Evolutionary conservation across 2,888 invertebrate genomes (phyloP).

Genomic region (Amblyteles armatorius): DNA sequence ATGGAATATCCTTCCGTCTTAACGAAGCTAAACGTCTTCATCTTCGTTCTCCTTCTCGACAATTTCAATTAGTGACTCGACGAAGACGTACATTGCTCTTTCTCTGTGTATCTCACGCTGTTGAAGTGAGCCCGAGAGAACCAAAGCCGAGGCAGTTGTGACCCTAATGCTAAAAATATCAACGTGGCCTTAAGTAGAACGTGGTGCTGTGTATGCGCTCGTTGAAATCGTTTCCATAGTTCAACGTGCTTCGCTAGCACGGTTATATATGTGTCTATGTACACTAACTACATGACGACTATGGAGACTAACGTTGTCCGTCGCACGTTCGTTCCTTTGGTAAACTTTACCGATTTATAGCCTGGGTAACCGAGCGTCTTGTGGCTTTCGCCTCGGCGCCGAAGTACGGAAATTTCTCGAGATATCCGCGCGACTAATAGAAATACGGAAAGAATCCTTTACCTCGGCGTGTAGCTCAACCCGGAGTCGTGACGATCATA

Average conservation of each 20-base stretch:
- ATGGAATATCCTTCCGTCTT: conserved; percentile 43
- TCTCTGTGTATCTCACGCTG: conserved; percentile 20
- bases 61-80: conserved; percentile 54
- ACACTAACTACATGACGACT: not conserved
- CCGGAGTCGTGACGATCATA: conserved; percentile 31
- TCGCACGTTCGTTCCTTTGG: conserved; percentile 34
- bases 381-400: conserved; percentile 31
- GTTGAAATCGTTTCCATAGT: conserved; percentile 80
- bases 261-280: conserved; percentile 18
- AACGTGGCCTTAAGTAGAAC: conserved; percentile 78
- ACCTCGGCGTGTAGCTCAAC: not conserved
- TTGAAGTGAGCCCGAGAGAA: conserved; percentile 63
- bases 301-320: not conserved
- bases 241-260: conserved; percentile 63
- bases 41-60: conserved; percentile 49
- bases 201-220: conserved; percentile 68
- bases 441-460: conserved; percentile 21
- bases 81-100: conserved; percentile 37
- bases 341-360: conserved; percentile 54
- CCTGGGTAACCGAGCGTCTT: conserved; percentile 10
- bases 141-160: conserved; percentile 73
- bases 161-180: conserved; percentile 82
- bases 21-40: conserved; percentile 53
- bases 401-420: conserved; percentile 33
- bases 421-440: conserved; percentile 9